Conservation (phyloP, 2,797 vertebrate genomes). For the Remorina albescens region DNA sequence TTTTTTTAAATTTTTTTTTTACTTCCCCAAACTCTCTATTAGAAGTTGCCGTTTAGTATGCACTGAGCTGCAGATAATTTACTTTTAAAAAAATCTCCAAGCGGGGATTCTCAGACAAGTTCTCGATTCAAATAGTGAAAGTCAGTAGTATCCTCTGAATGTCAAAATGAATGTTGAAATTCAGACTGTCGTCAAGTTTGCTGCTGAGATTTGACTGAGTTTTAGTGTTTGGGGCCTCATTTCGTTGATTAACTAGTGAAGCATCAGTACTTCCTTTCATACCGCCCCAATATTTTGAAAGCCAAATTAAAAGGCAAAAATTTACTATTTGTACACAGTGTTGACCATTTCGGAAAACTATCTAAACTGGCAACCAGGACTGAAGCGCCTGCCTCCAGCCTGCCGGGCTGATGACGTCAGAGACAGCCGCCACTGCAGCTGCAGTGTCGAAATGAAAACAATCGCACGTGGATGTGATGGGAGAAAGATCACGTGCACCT, state of each 20-base stretch:
- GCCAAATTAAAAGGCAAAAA: too few relatives aligned
- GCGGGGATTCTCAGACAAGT: not conserved
- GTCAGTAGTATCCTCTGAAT: too few relatives aligned
- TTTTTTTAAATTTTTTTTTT: too few relatives aligned
- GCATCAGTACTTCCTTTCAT: not conserved
- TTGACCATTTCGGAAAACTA: not conserved
- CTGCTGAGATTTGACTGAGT: too few relatives aligned
- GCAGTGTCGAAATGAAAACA: slow-evolving; percentile 84
- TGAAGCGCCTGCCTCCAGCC: slow-evolving; percentile 1
- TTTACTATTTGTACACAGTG: not conserved
- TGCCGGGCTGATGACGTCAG: slow-evolving; percentile 75
- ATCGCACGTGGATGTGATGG: slow-evolving; percentile 82
- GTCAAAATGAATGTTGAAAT: too few relatives aligned
- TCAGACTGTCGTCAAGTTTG: too few relatives aligned
- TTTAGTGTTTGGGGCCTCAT: not conserved
- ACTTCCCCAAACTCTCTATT: too few relatives aligned
- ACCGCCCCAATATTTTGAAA: too few relatives aligned
- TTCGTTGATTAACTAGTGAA: not conserved
- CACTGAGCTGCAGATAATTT: too few relatives aligned
- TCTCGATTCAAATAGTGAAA: not conserved
- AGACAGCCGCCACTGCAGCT: slow-evolving; percentile 50
- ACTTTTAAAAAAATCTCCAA: too few relatives aligned
- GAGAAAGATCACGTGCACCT: slow-evolving; percentile 59
- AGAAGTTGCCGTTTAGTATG: too few relatives aligned
- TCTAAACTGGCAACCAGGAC: slow-evolving; percentile 11